phyloP scores from a whole-genome alignment of 37 sponge, comb jelly and placozoan genomes.

The Theonella swinhoei region DNA sequence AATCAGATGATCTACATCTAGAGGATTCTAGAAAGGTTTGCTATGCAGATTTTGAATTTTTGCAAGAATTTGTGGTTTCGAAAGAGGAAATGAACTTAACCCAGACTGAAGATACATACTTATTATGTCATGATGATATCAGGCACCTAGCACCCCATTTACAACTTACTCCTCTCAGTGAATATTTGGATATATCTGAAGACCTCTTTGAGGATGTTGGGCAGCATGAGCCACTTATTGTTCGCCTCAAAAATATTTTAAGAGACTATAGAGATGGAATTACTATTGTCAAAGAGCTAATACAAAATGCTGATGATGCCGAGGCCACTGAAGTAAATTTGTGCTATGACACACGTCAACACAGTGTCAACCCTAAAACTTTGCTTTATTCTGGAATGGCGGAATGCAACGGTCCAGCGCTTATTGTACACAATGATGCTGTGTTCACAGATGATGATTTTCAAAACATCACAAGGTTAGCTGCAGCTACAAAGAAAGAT shows the following conservation, averaged over 20 bases:
- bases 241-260: slow-evolving; percentile 50
- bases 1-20: slow-evolving; percentile 20
- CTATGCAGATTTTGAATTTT: slow-evolving; percentile 47
- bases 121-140: slow-evolving; percentile 31
- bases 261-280: slow-evolving; percentile 62
- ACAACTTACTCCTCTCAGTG: slow-evolving; percentile 35
- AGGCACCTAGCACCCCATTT: slow-evolving; percentile 18
- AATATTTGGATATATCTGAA: slow-evolving; percentile 49
- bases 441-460: slow-evolving; percentile 70
- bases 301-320: slow-evolving; percentile 83
- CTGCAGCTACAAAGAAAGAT: slow-evolving; percentile 65
- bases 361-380: not conserved
- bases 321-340: slow-evolving; percentile 58
- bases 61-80: not conserved
- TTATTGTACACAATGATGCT: slow-evolving; percentile 47
- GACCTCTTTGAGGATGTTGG: slow-evolving; percentile 59
- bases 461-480: slow-evolving; percentile 66
- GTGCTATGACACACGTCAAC: slow-evolving; percentile 38
- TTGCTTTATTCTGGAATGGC: slow-evolving; percentile 48
- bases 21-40: slow-evolving; percentile 15
- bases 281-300: slow-evolving; percentile 51
- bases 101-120: not conserved
- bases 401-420: slow-evolving; percentile 50
- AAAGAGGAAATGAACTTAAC: not conserved
- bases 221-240: slow-evolving; percentile 47